Evolutionary conservation across 2,113 vertebrate genomes (phyloP).

Genomic region (Caretta caretta): DNA sequence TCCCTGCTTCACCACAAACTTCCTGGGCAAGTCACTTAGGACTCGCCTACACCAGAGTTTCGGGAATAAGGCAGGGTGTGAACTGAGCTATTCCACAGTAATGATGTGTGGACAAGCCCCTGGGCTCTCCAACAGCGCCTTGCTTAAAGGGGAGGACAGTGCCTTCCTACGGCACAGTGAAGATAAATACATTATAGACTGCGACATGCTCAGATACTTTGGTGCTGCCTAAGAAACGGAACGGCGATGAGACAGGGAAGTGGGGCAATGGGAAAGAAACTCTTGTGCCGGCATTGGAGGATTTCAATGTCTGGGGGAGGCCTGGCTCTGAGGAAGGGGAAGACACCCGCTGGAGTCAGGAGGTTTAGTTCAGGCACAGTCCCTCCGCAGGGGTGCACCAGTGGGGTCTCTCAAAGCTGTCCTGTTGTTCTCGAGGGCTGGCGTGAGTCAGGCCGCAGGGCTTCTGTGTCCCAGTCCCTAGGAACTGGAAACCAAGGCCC

Average conservation of each 20-base stretch:
- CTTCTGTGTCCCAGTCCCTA: not conserved
- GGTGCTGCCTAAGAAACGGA: not conserved
- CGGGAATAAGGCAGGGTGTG: not conserved
- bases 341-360: too few relatives aligned
- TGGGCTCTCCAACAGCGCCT: not conserved
- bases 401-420: not conserved
- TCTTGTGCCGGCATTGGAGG: too few relatives aligned
- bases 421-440: not conserved
- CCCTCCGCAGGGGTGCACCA: too few relatives aligned
- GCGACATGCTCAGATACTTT: not conserved
- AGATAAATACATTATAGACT: not conserved
- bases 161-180: not conserved
- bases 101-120: not conserved
- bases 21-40: not conserved
- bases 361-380: not conserved
- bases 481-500: not conserved
- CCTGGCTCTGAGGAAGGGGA: not conserved
- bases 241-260: not conserved
- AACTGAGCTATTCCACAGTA: not conserved
- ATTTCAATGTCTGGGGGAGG: not conserved
- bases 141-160: not conserved
- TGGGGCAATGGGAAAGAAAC: too few relatives aligned
- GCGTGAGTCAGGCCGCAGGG: too few relatives aligned
- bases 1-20: not conserved
- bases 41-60: not conserved